Conservation (phyloP, 1,140 invertebrate genomes). For the Cotesia chilonis region DNA sequence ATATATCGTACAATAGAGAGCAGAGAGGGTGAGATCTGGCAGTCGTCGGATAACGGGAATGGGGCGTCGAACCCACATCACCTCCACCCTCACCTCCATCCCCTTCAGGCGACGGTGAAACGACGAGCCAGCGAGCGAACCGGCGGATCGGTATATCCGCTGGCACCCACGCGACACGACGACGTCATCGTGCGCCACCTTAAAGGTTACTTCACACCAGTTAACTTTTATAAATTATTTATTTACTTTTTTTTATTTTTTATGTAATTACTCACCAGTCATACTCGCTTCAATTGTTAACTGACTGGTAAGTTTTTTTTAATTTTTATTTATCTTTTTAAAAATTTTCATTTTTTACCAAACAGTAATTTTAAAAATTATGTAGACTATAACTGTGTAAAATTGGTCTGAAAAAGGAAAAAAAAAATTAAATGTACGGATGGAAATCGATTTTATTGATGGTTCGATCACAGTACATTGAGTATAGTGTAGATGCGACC, state of each 20-base stretch:
- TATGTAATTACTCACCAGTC: background rate
- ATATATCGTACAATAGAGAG: background rate
- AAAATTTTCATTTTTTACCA: too few species aligned
- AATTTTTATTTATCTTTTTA: too few species aligned
- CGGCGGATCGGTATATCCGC: conserved; percentile 27
- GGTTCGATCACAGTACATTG: conserved; percentile 9
- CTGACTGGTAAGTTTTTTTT: too few species aligned
- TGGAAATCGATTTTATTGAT: conserved; percentile 16
- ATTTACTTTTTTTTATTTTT: background rate
- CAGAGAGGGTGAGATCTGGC: conserved; percentile 18
- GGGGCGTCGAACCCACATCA: conserved; percentile 27
- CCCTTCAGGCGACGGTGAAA: conserved; percentile 24
- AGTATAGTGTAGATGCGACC: background rate
- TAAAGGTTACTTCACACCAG: conserved; percentile 4
- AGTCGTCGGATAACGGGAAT: conserved; percentile 28
- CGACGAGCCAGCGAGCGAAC: conserved; percentile 24
- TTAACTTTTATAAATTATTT: background rate
- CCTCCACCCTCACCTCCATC: conserved; percentile 12
- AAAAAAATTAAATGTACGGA: background rate
- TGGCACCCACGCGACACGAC: conserved; percentile 24
- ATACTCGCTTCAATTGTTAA: background rate
- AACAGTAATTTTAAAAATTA: too few species aligned
- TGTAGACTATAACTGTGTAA: too few species aligned
- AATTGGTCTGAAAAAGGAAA: too few species aligned
- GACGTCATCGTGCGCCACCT: conserved; percentile 18